Evolutionary conservation across 1,140 invertebrate species (phyloP).

Genomic region (Epicauta chinensis): DNA sequence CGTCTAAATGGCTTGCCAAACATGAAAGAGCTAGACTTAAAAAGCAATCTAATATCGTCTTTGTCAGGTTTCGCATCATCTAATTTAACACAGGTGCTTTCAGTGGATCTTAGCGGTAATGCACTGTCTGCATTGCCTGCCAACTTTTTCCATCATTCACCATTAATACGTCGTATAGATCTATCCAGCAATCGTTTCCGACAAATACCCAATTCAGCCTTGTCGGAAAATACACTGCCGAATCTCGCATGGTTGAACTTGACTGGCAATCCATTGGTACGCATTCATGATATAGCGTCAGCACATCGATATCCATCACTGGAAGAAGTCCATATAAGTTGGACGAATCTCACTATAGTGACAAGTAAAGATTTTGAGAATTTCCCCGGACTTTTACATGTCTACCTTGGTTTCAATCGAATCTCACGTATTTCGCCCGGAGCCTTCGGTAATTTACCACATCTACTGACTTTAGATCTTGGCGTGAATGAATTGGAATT

Average conservation of each 20-base stretch:
- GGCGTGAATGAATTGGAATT: conserved; percentile 78
- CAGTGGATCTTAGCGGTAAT: conserved; percentile 70
- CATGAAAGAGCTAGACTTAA: conserved; percentile 67
- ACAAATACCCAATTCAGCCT: conserved; percentile 70
- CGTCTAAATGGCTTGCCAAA: conserved; percentile 65
- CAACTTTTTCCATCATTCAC: conserved; percentile 71
- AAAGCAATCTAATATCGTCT: conserved; percentile 66
- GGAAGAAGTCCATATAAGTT: conserved; percentile 72
- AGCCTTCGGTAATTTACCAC: conserved; percentile 69
- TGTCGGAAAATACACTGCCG: conserved; percentile 68
- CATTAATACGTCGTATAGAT: conserved; percentile 66
- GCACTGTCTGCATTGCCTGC: conserved; percentile 66
- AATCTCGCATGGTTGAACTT: conserved; percentile 69
- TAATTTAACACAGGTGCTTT: conserved; percentile 63
- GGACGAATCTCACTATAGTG: conserved; percentile 77
- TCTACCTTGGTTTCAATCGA: conserved; percentile 67
- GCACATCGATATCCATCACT: conserved; percentile 62
- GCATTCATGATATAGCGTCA: conserved; percentile 60
- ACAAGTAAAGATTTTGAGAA: conserved; percentile 83
- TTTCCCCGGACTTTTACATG: conserved; percentile 70
- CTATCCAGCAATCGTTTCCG: conserved; percentile 74
- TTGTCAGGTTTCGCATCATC: conserved; percentile 70
- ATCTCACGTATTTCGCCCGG: conserved; percentile 78
- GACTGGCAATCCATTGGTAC: conserved; percentile 71
- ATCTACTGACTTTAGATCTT: conserved; percentile 73